Evolutionary conservation across 2,888 invertebrate genomes (phyloP), one percentile per base, ranked within the genome.

Genomic region (Leucozona laternaria): DNA sequence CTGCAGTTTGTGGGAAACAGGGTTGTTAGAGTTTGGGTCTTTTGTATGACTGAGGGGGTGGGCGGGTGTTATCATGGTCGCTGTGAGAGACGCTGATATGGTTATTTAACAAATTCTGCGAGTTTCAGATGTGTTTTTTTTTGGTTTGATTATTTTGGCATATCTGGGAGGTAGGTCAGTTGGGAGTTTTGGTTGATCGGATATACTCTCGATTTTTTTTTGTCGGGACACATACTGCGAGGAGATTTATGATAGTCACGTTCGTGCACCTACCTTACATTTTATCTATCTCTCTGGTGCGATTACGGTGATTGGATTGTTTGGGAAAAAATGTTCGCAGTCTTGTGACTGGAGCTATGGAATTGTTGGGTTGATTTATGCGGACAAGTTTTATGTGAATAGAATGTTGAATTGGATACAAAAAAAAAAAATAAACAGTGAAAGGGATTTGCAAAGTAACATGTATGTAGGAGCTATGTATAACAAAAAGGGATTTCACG

Each of bases 221-320:
- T 86, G n/a, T 77, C 20, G 22, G 72, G 34, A 31, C 77, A 77
- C 73, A 37, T 57, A 70, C 68, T 81, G 81, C 68, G 68, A 45
- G 55, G 34, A 71, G 77, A 80, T 73, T 80, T 85, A 73, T 28
- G 77, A 85, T 71, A 85, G 73, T 55, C 72, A 81, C 73, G 77
- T 64, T 58, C 55, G 17, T 50, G 37, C 25, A 68, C 53, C 68
- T 53, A 68, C 45, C 45, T 60, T 40, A 40, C 60, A 22, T 60
- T 20, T 62, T 40, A 43, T 75, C 15, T 45, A 72, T 81, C 43
- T 73, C 50, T 55, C 34, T 37, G 53, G 73, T 34, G 60, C 60
- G 85, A 85, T 85, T 81, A 80, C 57, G 77, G 85, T 85, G 85
- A 85, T 78, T 81, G 80, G 85, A 73, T 70, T 48, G 45, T 13